Evolutionary conservation across 2,113 vertebrate species (phyloP).

Genomic region (Lipophrys pholis): DNA sequence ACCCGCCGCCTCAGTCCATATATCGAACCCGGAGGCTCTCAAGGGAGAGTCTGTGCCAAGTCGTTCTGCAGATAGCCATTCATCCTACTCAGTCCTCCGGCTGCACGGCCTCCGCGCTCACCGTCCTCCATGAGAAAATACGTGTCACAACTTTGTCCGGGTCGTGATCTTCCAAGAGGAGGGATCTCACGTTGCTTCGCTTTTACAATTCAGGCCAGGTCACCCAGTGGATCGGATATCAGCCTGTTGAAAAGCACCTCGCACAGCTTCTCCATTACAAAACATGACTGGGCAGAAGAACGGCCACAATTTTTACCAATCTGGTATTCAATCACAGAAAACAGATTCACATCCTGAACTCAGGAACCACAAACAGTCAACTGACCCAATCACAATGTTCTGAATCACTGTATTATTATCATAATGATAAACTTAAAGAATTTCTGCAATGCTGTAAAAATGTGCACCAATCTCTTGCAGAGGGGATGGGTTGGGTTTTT

Average conservation of each 20-base stretch:
- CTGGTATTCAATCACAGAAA: too few species aligned
- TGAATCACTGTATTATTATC: too few species aligned
- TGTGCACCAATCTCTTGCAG: slow-evolving; percentile 2
- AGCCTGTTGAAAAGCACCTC: slow-evolving; percentile 43
- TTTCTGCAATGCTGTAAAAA: slow-evolving; percentile 19
- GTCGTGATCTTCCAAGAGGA: slow-evolving; percentile 37
- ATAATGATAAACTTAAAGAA: too few species aligned
- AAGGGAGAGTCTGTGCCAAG: slow-evolving; percentile 15
- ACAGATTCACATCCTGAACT: too few species aligned
- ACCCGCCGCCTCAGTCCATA: slow-evolving; percentile 45
- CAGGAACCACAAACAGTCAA: too few species aligned
- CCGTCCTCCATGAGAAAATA: slow-evolving; percentile 32
- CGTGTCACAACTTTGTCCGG: slow-evolving; percentile 33
- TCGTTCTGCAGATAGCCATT: slow-evolving; percentile 34
- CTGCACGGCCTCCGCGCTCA: neutral
- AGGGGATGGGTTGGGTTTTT: neutral
- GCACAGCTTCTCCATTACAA: slow-evolving; percentile 12
- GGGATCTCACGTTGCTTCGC: slow-evolving; percentile 43
- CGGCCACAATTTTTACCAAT: too few species aligned
- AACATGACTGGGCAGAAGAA: neutral
- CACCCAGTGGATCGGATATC: slow-evolving; percentile 48
- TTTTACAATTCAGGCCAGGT: slow-evolving; percentile 54
- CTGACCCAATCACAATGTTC: too few species aligned
- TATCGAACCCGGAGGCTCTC: slow-evolving; percentile 34
- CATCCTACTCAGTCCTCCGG: slow-evolving; percentile 26